Percentiles rank a stretch among this genome's conserved stretches.
phyloP scores from a whole-genome alignment of 2,888 invertebrate genomes.

The Oscheius sp. region DNA sequence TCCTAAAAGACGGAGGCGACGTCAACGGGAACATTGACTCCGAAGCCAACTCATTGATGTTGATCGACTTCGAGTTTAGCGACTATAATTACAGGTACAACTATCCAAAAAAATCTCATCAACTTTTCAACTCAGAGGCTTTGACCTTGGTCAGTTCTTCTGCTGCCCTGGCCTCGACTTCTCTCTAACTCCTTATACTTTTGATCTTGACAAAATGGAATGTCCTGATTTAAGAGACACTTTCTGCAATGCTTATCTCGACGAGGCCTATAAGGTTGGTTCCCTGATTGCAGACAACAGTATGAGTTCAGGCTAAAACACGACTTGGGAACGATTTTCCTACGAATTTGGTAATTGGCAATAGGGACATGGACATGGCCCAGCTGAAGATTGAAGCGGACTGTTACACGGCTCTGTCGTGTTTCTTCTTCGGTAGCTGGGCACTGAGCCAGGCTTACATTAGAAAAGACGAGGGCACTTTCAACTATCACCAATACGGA shows the following conservation, averaged over 20 bases:
- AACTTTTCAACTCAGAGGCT: constrained; percentile 47
- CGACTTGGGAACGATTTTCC: constrained; percentile 51
- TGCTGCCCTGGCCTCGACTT: constrained; percentile 59
- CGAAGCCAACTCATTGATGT: constrained; percentile 43
- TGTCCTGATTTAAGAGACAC: constrained; percentile 43
- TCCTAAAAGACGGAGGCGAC: constrained; percentile 49
- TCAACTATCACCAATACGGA: constrained; percentile 56
- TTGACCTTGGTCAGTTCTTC: constrained; percentile 61
- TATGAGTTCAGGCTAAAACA: constrained; percentile 42
- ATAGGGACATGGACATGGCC: constrained; percentile 45
- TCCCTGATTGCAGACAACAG: neutral
- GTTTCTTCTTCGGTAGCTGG: constrained; percentile 60
- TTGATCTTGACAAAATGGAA: constrained; percentile 51
- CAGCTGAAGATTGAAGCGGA: constrained; percentile 48
- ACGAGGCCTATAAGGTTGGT: constrained; percentile 53
- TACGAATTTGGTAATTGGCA: constrained; percentile 52
- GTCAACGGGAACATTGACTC: constrained; percentile 45
- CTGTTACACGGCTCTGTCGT: constrained; percentile 59
- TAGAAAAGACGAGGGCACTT: constrained; percentile 49
- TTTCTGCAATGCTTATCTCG: constrained; percentile 53
- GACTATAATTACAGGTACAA: constrained; percentile 58
- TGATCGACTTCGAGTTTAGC: constrained; percentile 61
- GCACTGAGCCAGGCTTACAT: constrained; percentile 51
- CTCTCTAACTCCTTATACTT: constrained; percentile 45
- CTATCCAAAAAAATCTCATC: no score